Percentiles rank a stretch among this genome's conserved stretches.
Conservation (phyloP, 2,888 invertebrate species). For the Oithona nana region DNA sequence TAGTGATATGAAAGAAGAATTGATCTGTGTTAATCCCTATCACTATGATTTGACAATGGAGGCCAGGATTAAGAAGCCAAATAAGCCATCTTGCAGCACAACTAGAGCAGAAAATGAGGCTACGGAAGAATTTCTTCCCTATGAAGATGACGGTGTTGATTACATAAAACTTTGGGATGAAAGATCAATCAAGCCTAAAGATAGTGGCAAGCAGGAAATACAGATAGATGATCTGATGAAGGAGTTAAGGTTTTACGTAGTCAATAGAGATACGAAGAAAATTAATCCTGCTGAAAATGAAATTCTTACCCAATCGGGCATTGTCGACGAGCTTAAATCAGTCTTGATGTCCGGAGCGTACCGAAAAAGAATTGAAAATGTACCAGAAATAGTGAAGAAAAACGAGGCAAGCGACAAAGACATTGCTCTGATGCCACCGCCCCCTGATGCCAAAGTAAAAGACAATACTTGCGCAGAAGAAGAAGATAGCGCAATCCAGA, state of each 20-base stretch:
- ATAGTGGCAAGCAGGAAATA: not conserved
- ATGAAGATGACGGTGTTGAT: not conserved
- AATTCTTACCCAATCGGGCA: not conserved
- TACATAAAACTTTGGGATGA: not conserved
- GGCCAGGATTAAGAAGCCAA: not conserved
- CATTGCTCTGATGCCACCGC: not conserved
- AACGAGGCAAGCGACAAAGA: not conserved
- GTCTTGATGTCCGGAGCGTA: not conserved
- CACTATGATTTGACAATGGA: constrained; percentile 10
- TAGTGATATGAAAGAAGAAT: not conserved
- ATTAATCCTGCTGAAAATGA: not conserved
- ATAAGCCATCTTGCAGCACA: constrained; percentile 4
- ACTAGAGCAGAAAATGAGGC: not conserved
- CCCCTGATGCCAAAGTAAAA: not conserved
- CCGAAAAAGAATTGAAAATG: not conserved
- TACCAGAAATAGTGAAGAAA: not conserved
- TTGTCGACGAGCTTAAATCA: not conserved
- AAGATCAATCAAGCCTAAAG: not conserved
- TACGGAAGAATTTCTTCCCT: not conserved
- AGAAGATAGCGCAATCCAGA: constrained; percentile 9
- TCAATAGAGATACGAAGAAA: not conserved
- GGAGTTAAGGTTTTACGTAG: not conserved
- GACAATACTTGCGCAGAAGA: not conserved
- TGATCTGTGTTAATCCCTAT: constrained; percentile 13
- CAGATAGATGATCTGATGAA: not conserved